Base-by-base conservation (phyloP, 2,113 vertebrate genomes). In the Synodontis membranacea region DNA sequence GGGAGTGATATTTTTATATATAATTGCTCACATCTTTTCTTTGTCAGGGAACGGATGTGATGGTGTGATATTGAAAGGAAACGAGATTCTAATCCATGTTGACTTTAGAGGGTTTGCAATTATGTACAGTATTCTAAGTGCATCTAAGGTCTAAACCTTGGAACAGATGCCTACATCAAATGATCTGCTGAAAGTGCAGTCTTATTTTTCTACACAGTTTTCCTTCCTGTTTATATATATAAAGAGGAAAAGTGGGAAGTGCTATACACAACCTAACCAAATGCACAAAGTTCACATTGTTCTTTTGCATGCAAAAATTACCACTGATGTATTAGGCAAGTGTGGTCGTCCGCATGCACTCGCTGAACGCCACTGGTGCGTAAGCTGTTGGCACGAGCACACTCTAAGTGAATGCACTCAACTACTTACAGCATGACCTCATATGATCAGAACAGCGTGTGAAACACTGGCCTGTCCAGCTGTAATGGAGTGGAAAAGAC, bases 401-500 rank as follows among this genome's bases (percentile, higher is more conserved):
- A 83, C 23, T 52, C 19, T 56, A 31, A 58, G 31, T 4, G 54
- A 82, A n/a, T 82, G 87, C 68, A 89, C 34, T 84, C 89, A 84
- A 74, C 80, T 34, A 37, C 74, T 84, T 78, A 80, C 83, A 86
- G 12, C 4, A 62, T 48, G n/a, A 42, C 74, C 84, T 87, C 54
- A 11, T 31, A 66, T 60, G 70, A 74, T 48, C 52, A 84, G 50
- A 80, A 83, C 37, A 74, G 64, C 62, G 52, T 48, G 72, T 79
- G 34, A 83, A 80, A 79, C 72, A 83, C 52, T 82, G 50, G 39
- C 72, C 34, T 72, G 42, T 89, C 50, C 54, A 28, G 52, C 74
- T 37, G 62, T 64, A 87, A 88, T 86, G 39, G 39, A 85, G 56
- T 82, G 56, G 74, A 88, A 89, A 39, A 85, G 31, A 14, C 50